Evolutionary conservation across 2,888 invertebrate genomes (phyloP), one percentile per base, ranked within the genome.

Genomic region (Cheilosia grossa): DNA sequence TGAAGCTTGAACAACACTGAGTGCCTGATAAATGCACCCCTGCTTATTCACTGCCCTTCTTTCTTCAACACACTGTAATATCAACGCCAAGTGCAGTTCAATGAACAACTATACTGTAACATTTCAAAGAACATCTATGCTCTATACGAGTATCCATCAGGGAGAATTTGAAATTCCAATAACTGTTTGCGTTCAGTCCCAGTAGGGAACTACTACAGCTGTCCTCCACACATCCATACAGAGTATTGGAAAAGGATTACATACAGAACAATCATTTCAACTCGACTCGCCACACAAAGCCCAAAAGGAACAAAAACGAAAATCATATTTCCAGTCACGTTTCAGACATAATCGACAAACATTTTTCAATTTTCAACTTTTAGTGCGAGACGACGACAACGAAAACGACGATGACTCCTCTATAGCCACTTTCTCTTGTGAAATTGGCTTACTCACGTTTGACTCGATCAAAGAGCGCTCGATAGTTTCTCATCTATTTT

Each of bases 311-410:
- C 30, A 30, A 47, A 51, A 19, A 30, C 37, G 10, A 27, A 27
- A 70, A 63, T 79, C 77, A 78, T 70, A 70, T 70, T 79, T 79
- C 78, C 64, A 70, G 78, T 79, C 78, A 79, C 78, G 78, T 79
- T 72, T 70, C 15, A 21, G 42, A 70, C 78, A 79, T 79, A 70
- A 70, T 70, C 70, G 70, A 64, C 40, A 58, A 58, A 64, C 64
- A 70, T 64, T 69, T 78, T 78, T 70, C 78, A 79, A 79, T 79
- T 79, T 79, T 79, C 70, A 79, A 70, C 78, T 79, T 56, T 64
- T 56, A 47, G 74, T 74, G 64, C 64, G 56, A 74, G 5, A 30
- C 64, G 49, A 49, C 47, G 70, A 44, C 27, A 21, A 70, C 42
- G 49, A 58, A n/a, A 19, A 49, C 47, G 37, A 30, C 54, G 37